Evolutionary conservation across 2,113 vertebrate genomes (phyloP).

Genomic region (Piaya cayana): DNA sequence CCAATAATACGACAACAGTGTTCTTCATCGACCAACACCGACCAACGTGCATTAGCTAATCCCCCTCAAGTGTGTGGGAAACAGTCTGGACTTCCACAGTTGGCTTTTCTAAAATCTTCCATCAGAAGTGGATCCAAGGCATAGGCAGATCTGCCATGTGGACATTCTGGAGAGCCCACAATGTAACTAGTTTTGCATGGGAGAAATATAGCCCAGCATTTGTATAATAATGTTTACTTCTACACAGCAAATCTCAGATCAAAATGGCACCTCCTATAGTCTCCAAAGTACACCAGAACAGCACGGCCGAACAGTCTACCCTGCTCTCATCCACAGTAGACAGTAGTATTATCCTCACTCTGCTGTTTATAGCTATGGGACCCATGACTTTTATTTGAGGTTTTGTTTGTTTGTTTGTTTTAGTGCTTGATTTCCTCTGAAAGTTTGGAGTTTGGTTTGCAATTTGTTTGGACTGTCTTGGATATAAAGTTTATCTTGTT

Average conservation of each 20-base stretch:
- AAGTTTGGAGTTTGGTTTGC: background rate
- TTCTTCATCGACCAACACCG: background rate
- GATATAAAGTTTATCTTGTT: background rate
- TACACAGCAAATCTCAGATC: background rate
- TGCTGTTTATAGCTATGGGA: background rate
- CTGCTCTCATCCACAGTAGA: background rate
- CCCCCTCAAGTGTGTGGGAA: background rate
- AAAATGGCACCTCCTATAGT: background rate
- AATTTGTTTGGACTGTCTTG: background rate
- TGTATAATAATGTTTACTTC: background rate
- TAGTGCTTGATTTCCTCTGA: background rate
- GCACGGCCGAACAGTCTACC: background rate
- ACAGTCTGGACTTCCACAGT: background rate
- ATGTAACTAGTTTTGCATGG: background rate
- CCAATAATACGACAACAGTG: slow-evolving; percentile 14
- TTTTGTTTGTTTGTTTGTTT: background rate
- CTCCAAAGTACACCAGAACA: background rate
- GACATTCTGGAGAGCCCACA: background rate
- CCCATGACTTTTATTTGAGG: background rate
- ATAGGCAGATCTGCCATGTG: background rate
- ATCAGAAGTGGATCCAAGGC: background rate
- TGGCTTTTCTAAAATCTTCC: background rate
- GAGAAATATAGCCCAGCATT: background rate
- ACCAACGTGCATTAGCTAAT: background rate
- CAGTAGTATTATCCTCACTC: background rate